Base-by-base conservation (phyloP, 2,113 vertebrate species). In the Phoenicopterus ruber region DNA sequence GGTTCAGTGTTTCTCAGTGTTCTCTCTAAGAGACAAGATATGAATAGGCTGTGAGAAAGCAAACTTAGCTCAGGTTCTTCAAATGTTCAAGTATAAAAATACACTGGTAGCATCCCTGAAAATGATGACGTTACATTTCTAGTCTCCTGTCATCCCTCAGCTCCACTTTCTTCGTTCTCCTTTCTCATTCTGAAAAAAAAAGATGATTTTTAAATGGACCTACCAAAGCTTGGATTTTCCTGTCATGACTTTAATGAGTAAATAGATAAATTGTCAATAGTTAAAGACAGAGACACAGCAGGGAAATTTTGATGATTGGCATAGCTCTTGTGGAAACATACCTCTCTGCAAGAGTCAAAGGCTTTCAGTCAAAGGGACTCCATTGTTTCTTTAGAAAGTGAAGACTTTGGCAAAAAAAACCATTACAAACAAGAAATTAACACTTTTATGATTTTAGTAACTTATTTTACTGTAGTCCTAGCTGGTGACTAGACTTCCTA, bases 11-110 rank as follows among this genome's bases (percentile, higher is more conserved):
- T 95, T 90, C 65, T 88, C 50, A 84, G 7, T 42, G 28, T 58
- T 94, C 57, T n/a, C 86, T 66, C 58, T 73, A 70, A 85, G 55
- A 86, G 70, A 85, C 66, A 91, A 82, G 70, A 94, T 95, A 89
- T n/a, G 62, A 93, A 86, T n/a, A 95, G 58, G 32, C 57, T 85
- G 47, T 79, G 85, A 93, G 61, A 58, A 42, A 82, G 77, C 17
- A 65, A 82, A 36, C 46, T 55, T 87, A 96, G 29, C 46, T 80
- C 87, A 93, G 63, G 54, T 87, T 90, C 63, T 90, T 55, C 63
- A 94, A 65, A 93, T 50, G 52, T 62, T 59, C 57, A 92, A 78
- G 29, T 18, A n/a, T 58, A 93, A 94, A 94, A 87, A 93, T 70
- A 82, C 19, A 54, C 49, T 52, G 58, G 44, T 50, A 70, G 12